Conservation (phyloP, 2,888 invertebrate species). For the Sinodicranocentrus sp. region DNA sequence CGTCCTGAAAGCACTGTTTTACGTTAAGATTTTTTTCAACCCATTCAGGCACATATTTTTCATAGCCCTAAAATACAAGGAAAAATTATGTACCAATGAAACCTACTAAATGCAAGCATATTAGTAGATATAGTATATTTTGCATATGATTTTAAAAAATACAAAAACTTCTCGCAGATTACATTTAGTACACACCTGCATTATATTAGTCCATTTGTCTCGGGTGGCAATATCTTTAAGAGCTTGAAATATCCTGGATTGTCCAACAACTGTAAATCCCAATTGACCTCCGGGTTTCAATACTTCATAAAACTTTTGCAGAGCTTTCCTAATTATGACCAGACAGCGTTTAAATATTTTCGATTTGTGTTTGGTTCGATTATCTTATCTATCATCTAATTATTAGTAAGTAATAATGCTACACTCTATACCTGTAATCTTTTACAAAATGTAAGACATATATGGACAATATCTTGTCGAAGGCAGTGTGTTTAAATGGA, state of each 20-base stretch:
- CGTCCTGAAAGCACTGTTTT: constrained; percentile 41
- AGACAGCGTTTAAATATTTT: too few species aligned
- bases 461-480: constrained; percentile 71
- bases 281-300: constrained; percentile 59
- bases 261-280: constrained; percentile 61
- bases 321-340: constrained; percentile 45
- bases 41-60: constrained; percentile 68
- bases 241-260: constrained; percentile 40
- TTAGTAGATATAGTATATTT: too few species aligned
- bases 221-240: constrained; percentile 42
- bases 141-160: too few species aligned
- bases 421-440: constrained; percentile 63
- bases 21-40: constrained; percentile 55
- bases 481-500: constrained; percentile 56
- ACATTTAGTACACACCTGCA: constrained; percentile 18
- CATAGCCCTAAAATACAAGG: constrained; percentile 51
- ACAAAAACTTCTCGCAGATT: too few species aligned
- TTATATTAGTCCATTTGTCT: constrained; percentile 47
- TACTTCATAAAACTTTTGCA: constrained; percentile 51
- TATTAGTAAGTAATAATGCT: too few species aligned
- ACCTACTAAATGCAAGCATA: too few species aligned
- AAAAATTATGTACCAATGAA: not conserved
- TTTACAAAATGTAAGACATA: constrained; percentile 72
- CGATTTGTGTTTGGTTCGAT: too few species aligned
- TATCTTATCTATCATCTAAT: too few species aligned